Base-by-base conservation (phyloP, 2,113 vertebrate genomes). In the Crypturellus undulatus region DNA sequence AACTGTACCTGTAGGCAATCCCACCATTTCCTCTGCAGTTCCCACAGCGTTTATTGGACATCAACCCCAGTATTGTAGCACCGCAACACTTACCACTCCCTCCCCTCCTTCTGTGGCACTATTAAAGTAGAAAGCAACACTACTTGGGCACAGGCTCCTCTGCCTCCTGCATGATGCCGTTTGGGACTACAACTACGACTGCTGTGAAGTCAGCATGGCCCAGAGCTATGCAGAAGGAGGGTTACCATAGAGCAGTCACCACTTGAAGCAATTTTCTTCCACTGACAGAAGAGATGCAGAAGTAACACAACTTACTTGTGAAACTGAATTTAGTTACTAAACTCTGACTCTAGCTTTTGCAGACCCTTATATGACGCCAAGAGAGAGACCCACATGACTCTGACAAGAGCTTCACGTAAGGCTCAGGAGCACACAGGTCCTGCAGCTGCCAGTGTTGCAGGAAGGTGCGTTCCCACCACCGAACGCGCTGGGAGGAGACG, bases 221-320 rank as follows among this genome's bases (percentile, higher is more conserved):
- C 16, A 91, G 62, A 94, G 68, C 18, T 90, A 70, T 90, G 86
- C 94, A 80, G 67, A 56, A 95, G 78, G 68, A 89, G 43, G 51
- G 49, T 72, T 83, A 71, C 52, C 40, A 67, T 52, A 83, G 51
- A 79, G 67, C 4, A 11, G 60, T 38, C 80, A 77, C 84, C 93
- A 95, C 77, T 47, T 91, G 60, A 96, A 90, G 42, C 10, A 17
- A 76, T 92, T 96, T 97, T 94, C 84, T 91, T 87, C 54, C 73
- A 79, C 26, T 65, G 67, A 84, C 13, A 88, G 90, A 95, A 86
- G 77, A 87, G 58, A 86, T 10, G 15, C 34, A 78, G 64, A 78
- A 81, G 38, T 79, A 93, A 91, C 10, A 21, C 30, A 58, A 12
- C 22, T 54, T 77, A 36, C 75, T 67, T 59, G 43, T 42, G 28